phyloP scores from a whole-genome alignment of 2,888 invertebrate species.

The Apocheima hispidaria region DNA sequence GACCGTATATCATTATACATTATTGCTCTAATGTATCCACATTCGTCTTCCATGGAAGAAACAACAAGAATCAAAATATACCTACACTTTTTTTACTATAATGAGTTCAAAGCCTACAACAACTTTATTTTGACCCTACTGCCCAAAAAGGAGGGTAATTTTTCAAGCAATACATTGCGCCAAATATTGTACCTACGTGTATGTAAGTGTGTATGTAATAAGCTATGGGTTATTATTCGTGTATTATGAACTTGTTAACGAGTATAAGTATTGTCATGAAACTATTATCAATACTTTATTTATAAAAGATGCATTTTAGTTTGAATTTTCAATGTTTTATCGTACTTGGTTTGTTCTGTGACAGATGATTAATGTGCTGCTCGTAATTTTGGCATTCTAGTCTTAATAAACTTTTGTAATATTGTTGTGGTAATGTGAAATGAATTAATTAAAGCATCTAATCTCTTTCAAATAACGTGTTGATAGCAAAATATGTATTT shows the following conservation, averaged over 20 bases:
- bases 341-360: slow-evolving; percentile 28
- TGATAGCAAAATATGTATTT: slow-evolving; percentile 27
- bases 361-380: slow-evolving; percentile 27
- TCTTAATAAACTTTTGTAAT: slow-evolving; percentile 53
- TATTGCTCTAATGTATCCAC: not conserved
- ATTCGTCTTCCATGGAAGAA: slow-evolving; percentile 4
- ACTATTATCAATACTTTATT: not conserved
- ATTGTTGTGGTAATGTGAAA: slow-evolving; percentile 48
- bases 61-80: not conserved
- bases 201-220: slow-evolving; percentile 1
- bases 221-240: slow-evolving; percentile 9
- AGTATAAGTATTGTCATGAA: slow-evolving; percentile 6
- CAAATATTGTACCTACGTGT: slow-evolving; percentile 53
- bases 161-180: slow-evolving; percentile 67
- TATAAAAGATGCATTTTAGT: slow-evolving; percentile 30
- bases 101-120: too few relatives aligned
- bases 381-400: slow-evolving; percentile 64
- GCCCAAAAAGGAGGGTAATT: too few relatives aligned
- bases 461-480: slow-evolving; percentile 22
- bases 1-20: not conserved
- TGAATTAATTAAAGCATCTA: slow-evolving; percentile 16
- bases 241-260: slow-evolving; percentile 4
- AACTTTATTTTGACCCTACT: slow-evolving; percentile 35
- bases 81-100: not conserved
- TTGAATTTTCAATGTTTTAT: slow-evolving; percentile 6